phyloP scores from a whole-genome alignment of 2,888 invertebrate genomes.

The Steinernema hermaphroditum region DNA sequence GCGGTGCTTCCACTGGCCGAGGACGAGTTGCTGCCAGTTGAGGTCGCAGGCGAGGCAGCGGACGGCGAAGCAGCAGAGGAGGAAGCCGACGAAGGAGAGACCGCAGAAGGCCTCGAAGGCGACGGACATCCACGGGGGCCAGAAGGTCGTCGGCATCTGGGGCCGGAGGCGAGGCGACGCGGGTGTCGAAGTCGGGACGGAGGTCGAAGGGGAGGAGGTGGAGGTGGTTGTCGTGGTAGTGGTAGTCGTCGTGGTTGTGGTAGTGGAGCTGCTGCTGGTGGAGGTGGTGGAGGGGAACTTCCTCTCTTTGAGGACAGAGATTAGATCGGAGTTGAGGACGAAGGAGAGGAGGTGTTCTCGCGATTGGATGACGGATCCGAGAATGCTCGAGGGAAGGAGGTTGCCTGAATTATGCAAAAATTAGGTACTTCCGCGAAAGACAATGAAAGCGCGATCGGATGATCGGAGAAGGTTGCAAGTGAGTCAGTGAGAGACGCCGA shows the following conservation, averaged over 20 bases:
- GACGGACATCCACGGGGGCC: slow-evolving; percentile 22
- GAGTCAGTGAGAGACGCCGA: background rate
- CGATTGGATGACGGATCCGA: slow-evolving; percentile 34
- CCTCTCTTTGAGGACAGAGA: slow-evolving; percentile 1
- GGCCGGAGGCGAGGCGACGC: background rate
- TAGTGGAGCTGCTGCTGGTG: background rate
- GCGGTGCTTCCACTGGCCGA: slow-evolving; percentile 10
- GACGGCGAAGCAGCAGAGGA: slow-evolving; percentile 8
- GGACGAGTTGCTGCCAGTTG: background rate
- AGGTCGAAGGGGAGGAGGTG: background rate
- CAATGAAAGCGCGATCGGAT: background rate
- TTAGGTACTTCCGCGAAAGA: background rate
- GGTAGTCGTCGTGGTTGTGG: background rate
- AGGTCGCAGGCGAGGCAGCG: slow-evolving; percentile 19
- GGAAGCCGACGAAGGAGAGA: slow-evolving; percentile 10
- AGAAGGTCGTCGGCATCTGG: slow-evolving; percentile 18
- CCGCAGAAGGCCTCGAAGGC: slow-evolving; percentile 21
- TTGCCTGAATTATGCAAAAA: slow-evolving; percentile 27
- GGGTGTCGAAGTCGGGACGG: background rate
- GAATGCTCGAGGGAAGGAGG: slow-evolving; percentile 21
- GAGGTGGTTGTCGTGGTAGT: background rate
- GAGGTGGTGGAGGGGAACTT: background rate
- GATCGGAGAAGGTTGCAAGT: background rate
- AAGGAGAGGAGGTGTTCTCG: slow-evolving; percentile 34
- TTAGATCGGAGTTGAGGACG: slow-evolving; percentile 31